These are phyloP conservation scores for Lonchura striata DNA, from an alignment of 2,113 vertebrate genomes.

Conservation along the genomic window DNA sequence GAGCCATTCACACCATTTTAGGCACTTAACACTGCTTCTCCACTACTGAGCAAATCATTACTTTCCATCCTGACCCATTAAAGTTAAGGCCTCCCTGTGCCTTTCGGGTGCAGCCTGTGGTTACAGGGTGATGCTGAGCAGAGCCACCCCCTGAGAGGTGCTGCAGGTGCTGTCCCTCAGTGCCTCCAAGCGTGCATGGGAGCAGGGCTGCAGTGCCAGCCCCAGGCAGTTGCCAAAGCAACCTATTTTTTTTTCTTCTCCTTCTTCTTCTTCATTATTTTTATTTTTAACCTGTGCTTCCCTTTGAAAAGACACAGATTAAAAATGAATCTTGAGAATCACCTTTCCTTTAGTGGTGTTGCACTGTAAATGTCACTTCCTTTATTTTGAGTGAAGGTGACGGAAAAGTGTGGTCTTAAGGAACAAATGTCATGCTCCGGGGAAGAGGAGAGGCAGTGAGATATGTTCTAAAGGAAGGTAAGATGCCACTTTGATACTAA, in stretches of 20 bases:
- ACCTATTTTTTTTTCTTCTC: not conserved
- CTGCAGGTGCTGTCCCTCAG: not conserved
- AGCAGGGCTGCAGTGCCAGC: not conserved
- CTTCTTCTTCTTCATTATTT: not conserved
- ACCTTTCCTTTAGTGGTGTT: slow-evolving; percentile 19
- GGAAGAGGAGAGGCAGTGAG: not conserved
- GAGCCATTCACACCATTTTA: slow-evolving; percentile 60
- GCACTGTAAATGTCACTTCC: slow-evolving; percentile 11
- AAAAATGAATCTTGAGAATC: slow-evolving; percentile 24
- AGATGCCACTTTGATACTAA: not conserved
- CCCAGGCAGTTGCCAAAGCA: slow-evolving; percentile 34
- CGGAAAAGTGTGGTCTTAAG: slow-evolving; percentile 5
- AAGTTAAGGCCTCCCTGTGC: slow-evolving; percentile 31
- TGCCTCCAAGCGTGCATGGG: not conserved
- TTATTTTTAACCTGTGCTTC: slow-evolving; percentile 7
- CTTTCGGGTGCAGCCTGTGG: slow-evolving; percentile 10
- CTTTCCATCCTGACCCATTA: slow-evolving; percentile 43
- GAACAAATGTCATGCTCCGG: not conserved
- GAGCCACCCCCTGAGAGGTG: slow-evolving; percentile 30
- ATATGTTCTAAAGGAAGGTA: slow-evolving; percentile 3
- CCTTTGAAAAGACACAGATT: slow-evolving; percentile 39
- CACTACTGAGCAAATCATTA: slow-evolving; percentile 29
- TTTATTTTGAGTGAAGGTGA: slow-evolving; percentile 42
- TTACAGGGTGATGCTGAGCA: slow-evolving; percentile 21
- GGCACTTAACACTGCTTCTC: slow-evolving; percentile 14